These are phyloP conservation scores for Manis crassicaudata DNA, from an alignment of 2,797 vertebrate genomes.

Conservation along the genomic window DNA sequence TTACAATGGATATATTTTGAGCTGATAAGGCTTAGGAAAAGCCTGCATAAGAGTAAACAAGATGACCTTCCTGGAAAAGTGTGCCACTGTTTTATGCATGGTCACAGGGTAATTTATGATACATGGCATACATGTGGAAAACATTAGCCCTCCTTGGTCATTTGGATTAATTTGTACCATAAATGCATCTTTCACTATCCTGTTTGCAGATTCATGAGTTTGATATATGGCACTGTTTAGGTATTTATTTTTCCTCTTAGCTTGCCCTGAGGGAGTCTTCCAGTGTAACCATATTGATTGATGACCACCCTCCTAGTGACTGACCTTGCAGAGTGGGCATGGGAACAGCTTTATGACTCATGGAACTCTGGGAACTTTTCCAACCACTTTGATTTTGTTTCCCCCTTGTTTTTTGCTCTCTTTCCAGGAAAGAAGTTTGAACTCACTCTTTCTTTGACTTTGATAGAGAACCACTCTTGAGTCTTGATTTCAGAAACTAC, in stretches of 20 bases:
- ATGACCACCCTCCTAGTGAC: neutral
- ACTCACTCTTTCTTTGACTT: neutral
- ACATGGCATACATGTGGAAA: accelerated
- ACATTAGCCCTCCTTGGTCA: constrained; percentile 30
- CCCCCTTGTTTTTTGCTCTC: neutral
- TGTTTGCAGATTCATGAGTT: constrained; percentile 54
- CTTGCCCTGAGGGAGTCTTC: constrained; percentile 56
- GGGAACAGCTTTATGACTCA: constrained; percentile 35
- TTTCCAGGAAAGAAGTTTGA: neutral
- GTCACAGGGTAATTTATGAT: constrained; percentile 48
- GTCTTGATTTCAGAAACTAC: neutral
- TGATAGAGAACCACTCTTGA: neutral
- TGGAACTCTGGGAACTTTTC: constrained; percentile 50
- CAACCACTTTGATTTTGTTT: constrained; percentile 46
- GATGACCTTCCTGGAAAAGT: neutral
- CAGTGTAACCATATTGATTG: constrained; percentile 37
- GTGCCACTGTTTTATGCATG: neutral
- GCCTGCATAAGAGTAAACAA: neutral
- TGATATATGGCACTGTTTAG: constrained; percentile 58
- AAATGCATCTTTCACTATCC: constrained; percentile 58
- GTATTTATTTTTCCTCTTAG: constrained; percentile 76
- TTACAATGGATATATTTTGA: neutral
- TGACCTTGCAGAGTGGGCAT: neutral
- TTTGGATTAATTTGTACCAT: constrained; percentile 65
- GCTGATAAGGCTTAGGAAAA: neutral